Evolutionary conservation across 2,888 invertebrate species (phyloP).

Genomic region (Troides oblongomaculatus): DNA sequence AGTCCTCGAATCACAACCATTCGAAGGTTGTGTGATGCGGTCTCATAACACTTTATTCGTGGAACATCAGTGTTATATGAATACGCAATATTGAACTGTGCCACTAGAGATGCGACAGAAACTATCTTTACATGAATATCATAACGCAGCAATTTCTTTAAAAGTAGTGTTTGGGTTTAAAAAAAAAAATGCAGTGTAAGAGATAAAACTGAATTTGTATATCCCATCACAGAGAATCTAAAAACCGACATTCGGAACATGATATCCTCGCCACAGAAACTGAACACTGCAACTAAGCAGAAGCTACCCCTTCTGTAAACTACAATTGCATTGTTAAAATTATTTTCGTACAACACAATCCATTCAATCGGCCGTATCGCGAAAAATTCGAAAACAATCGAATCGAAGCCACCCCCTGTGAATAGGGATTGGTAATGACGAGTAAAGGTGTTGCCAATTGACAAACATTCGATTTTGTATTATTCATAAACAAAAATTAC

Average conservation of each 20-base stretch:
- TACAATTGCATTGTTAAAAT: conserved; percentile 54
- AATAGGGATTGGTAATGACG: conserved; percentile 61
- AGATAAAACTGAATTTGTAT: no score
- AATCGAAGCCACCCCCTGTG: conserved; percentile 51
- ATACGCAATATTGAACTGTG: no score
- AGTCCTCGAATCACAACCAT: no score
- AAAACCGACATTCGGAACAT: conserved; percentile 33
- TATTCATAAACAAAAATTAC: not conserved
- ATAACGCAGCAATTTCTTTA: no score
- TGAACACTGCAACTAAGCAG: conserved; percentile 55
- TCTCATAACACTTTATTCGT: no score
- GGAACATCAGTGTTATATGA: no score
- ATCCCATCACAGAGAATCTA: no score
- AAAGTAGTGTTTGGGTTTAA: no score
- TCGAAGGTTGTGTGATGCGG: no score
- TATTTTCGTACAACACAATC: conserved; percentile 54
- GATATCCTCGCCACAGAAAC: conserved; percentile 54
- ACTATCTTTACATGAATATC: no score
- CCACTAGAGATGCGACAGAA: no score
- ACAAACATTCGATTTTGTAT: conserved; percentile 9
- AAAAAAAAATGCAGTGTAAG: no score
- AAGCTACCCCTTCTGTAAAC: conserved; percentile 54
- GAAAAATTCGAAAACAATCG: conserved; percentile 62
- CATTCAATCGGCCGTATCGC: conserved; percentile 59
- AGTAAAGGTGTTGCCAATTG: conserved; percentile 57